These are phyloP conservation scores for Adrianichthys oophorus DNA, from an alignment of 2,797 vertebrate species.

Conservation along the genomic window DNA sequence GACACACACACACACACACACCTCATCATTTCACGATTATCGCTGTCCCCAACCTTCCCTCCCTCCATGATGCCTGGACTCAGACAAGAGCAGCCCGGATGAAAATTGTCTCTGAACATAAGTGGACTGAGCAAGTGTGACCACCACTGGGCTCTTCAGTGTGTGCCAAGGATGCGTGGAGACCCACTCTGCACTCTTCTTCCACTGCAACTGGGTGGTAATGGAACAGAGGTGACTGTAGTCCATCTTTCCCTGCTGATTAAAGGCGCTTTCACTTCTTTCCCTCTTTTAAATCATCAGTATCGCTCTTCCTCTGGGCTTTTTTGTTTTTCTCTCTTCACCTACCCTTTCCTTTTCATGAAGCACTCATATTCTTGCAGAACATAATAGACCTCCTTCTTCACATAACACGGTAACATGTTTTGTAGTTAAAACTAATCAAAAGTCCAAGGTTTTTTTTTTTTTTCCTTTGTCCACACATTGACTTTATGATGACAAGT, in stretches of 20 bases:
- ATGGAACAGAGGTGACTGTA: conserved; percentile 57
- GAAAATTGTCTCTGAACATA: conserved; percentile 37
- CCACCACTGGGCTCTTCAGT: conserved; percentile 27
- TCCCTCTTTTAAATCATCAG: conserved; percentile 32
- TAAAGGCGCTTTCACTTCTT: conserved; percentile 55
- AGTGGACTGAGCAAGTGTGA: conserved; percentile 19
- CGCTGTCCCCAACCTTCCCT: conserved; percentile 9
- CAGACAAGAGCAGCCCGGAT: conserved; percentile 15
- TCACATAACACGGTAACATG: conserved; percentile 13
- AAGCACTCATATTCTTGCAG: conserved; percentile 12
- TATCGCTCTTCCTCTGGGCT: conserved; percentile 19
- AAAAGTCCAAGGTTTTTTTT: conserved; percentile 10
- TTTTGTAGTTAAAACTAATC: conserved; percentile 17
- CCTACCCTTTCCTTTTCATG: conserved; percentile 17
- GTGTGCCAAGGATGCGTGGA: conserved; percentile 36
- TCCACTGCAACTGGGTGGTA: conserved; percentile 41
- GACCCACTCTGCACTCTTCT: conserved; percentile 26
- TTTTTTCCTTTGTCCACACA: not conserved
- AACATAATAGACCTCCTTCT: conserved; percentile 18
- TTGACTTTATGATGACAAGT: not conserved
- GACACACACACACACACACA: conserved; percentile 4
- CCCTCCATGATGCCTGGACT: conserved; percentile 17
- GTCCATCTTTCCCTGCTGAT: conserved; percentile 44
- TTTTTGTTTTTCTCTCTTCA: not conserved
- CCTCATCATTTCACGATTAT: conserved; percentile 12